Evolutionary conservation across 2,113 vertebrate genomes (phyloP).

Genomic region (Albula goreensis): DNA sequence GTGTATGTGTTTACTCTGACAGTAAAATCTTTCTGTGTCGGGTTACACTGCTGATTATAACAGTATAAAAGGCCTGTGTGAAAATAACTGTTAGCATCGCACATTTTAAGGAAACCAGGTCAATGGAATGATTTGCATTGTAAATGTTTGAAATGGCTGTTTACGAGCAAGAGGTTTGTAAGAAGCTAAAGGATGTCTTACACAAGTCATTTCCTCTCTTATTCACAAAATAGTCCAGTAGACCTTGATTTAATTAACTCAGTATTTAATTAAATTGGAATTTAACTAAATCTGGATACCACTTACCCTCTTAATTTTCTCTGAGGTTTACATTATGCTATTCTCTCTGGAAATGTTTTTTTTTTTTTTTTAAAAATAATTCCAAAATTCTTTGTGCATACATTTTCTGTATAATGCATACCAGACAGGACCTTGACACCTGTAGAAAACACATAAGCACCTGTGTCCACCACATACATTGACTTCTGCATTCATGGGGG

Average conservation of each 20-base stretch:
- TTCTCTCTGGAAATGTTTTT: not conserved
- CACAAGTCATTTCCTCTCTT: not conserved
- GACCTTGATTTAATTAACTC: not conserved
- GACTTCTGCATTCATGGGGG: not conserved
- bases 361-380: too few species aligned
- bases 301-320: too few species aligned
- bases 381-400: too few species aligned
- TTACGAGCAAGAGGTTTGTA: not conserved
- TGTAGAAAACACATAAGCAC: not conserved
- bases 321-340: too few species aligned
- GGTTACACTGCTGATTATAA: not conserved
- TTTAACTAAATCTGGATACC: not conserved
- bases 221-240: not conserved
- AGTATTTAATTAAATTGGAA: not conserved
- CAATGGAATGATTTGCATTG: not conserved
- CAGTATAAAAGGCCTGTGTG: not conserved
- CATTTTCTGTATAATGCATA: too few species aligned
- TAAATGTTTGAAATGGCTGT: not conserved
- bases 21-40: not conserved
- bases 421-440: not conserved
- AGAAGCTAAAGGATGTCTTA: not conserved
- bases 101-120: not conserved
- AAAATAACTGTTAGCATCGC: not conserved
- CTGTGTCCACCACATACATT: not conserved
- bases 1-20: not conserved